Evolutionary conservation across 2,888 invertebrate genomes (phyloP).

Genomic region (Ecliptopera silaceata): DNA sequence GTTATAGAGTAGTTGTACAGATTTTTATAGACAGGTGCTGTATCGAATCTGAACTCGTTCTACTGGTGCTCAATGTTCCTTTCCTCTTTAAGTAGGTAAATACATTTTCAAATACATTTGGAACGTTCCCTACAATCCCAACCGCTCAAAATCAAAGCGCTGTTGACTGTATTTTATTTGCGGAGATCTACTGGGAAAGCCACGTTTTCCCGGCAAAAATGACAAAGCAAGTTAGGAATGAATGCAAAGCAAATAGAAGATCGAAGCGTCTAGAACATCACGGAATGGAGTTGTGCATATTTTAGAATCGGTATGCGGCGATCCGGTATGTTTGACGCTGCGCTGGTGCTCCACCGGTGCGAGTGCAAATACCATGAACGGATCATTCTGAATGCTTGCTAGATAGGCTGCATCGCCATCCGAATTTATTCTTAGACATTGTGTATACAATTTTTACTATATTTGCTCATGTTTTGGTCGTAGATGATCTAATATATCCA

Average conservation of each 20-base stretch:
- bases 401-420: neutral
- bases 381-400: constrained; percentile 33
- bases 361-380: constrained; percentile 19
- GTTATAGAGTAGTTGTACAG: neutral
- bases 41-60: neutral
- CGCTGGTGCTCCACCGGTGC: constrained; percentile 4
- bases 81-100: constrained; percentile 36
- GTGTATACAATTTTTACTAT: neutral
- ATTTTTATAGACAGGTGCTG: neutral
- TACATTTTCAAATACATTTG: constrained; percentile 33
- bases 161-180: constrained; percentile 30
- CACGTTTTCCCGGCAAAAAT: constrained; percentile 31
- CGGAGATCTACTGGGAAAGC: constrained; percentile 23
- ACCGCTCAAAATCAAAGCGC: constrained; percentile 25
- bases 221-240: constrained; percentile 34
- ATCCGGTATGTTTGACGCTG: constrained; percentile 44
- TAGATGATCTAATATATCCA: too few relatives aligned
- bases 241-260: constrained; percentile 34
- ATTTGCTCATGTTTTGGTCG: too few relatives aligned
- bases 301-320: constrained; percentile 53
- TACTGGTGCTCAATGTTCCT: constrained; percentile 5
- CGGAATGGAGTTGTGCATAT: constrained; percentile 51
- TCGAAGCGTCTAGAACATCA: constrained; percentile 37
- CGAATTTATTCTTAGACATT: neutral
- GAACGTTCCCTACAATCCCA: constrained; percentile 31